These are phyloP conservation scores for Chrysochloris asiatica DNA, from an alignment of 2,113 vertebrate species.

Conservation along the genomic window DNA sequence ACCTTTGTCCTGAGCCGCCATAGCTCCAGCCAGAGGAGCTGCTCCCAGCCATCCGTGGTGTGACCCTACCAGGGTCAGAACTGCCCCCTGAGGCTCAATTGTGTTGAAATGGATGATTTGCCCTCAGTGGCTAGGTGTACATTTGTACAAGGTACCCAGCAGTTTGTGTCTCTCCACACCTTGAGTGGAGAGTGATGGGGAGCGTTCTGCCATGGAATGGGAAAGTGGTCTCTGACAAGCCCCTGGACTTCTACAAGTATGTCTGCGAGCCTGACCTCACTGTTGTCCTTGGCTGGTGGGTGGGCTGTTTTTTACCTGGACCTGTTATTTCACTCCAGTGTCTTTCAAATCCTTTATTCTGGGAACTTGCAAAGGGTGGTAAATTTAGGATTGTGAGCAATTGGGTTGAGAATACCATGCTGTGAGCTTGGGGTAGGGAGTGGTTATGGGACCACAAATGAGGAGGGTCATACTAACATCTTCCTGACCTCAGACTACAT, in stretches of 20 bases:
- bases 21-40: constrained; percentile 88
- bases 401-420: not conserved
- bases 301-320: not conserved
- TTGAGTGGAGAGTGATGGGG: not conserved
- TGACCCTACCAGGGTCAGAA: constrained; percentile 66
- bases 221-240: not conserved
- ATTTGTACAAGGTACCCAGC: constrained; percentile 1
- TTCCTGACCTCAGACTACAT: not conserved
- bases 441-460: not conserved
- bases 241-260: not conserved
- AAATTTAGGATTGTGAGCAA: not conserved
- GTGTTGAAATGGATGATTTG: not conserved
- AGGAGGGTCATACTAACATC: not conserved
- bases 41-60: constrained; percentile 80
- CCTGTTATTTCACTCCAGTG: not conserved
- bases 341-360: constrained; percentile 6
- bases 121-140: not conserved
- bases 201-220: not conserved
- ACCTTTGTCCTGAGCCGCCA: constrained; percentile 88
- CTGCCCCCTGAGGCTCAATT: not conserved
- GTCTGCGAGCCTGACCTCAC: not conserved
- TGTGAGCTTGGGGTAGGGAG: not conserved
- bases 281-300: not conserved
- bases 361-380: not conserved
- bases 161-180: not conserved